Evolutionary conservation across 1,140 invertebrate species (phyloP).

Genomic region (Drosophila neocordata): DNA sequence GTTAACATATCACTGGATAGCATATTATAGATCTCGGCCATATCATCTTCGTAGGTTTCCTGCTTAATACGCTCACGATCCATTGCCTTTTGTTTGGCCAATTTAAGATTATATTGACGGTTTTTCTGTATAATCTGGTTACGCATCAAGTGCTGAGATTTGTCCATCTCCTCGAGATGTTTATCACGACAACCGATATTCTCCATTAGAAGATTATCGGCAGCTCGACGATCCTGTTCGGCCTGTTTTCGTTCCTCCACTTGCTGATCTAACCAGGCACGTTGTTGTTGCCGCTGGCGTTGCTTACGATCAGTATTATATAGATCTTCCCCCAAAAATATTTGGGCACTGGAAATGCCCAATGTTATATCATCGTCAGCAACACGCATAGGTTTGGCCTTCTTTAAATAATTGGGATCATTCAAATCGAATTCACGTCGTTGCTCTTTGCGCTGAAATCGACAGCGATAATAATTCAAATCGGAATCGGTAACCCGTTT

Average conservation of each 20-base stretch:
- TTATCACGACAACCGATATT: conserved; percentile 85
- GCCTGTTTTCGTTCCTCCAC: conserved; percentile 86
- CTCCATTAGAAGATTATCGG: conserved; percentile 85
- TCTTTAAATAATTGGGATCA: conserved; percentile 90
- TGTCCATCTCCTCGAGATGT: conserved; percentile 84
- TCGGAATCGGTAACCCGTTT: conserved; percentile 86
- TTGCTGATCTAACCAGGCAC: conserved; percentile 91
- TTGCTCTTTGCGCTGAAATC: conserved; percentile 89
- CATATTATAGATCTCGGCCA: conserved; percentile 93
- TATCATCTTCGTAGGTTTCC: conserved; percentile 89
- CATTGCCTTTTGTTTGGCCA: conserved; percentile 58
- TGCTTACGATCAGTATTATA: conserved; percentile 85
- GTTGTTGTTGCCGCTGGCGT: conserved; percentile 89
- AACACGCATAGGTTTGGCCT: conserved; percentile 87
- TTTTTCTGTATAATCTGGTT: conserved; percentile 87
- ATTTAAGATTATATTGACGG: conserved; percentile 88
- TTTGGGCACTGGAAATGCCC: conserved; percentile 89
- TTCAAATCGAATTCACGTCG: conserved; percentile 93
- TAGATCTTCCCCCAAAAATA: conserved; percentile 93
- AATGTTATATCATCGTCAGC: conserved; percentile 88
- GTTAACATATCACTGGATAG: conserved; percentile 93
- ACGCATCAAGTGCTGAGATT: conserved; percentile 83
- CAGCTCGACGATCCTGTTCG: conserved; percentile 85
- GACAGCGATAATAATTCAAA: conserved; percentile 89
- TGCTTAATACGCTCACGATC: conserved; percentile 52